Evolutionary conservation across 2,113 vertebrate genomes (phyloP).

Genomic region (Menura novaehollandiae): DNA sequence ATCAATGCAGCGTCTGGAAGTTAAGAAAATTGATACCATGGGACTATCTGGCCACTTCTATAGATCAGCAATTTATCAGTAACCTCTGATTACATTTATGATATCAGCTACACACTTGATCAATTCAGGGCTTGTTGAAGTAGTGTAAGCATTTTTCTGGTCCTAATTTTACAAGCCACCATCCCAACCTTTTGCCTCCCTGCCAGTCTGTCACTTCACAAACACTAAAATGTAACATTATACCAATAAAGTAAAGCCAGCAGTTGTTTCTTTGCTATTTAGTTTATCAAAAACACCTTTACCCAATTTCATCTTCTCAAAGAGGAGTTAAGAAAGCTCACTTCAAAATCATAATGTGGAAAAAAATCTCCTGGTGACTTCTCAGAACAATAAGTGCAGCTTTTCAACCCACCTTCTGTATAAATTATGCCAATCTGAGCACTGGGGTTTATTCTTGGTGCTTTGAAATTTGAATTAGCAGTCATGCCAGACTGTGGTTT

Average conservation of each 20-base stretch:
- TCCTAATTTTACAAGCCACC: neutral
- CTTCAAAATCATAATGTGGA: neutral
- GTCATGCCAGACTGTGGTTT: constrained; percentile 6
- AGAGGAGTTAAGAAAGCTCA: neutral
- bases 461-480: constrained; percentile 48
- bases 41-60: neutral
- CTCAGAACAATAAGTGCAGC: constrained; percentile 31
- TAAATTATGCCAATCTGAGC: constrained; percentile 32
- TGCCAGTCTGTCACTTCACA: neutral
- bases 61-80: neutral
- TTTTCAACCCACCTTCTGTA: constrained; percentile 38
- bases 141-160: neutral
- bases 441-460: constrained; percentile 4
- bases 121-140: neutral
- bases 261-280: neutral
- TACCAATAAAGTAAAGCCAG: neutral
- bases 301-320: neutral
- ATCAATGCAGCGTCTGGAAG: neutral
- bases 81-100: neutral
- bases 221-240: neutral
- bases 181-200: neutral
- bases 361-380: neutral
- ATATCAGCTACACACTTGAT: neutral
- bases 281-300: neutral
- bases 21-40: neutral